Evolutionary conservation across 2,113 vertebrate species (phyloP).

Genomic region (Ploceus nigricollis): DNA sequence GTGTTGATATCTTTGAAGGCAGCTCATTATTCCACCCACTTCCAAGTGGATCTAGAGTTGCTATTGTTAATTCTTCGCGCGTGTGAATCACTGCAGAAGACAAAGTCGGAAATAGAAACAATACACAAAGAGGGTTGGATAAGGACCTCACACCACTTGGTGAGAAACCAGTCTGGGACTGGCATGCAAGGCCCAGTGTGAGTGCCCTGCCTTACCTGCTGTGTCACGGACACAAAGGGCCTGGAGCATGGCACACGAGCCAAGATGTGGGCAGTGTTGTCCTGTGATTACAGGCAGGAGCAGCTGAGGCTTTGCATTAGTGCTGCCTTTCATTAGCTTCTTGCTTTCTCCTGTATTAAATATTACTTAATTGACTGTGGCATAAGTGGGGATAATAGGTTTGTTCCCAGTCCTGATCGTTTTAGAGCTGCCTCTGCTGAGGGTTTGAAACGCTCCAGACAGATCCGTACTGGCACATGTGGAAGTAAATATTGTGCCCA

Average conservation of each 20-base stretch:
- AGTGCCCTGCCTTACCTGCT: background rate
- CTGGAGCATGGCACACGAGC: background rate
- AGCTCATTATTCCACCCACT: slow-evolving; percentile 59
- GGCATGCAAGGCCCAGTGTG: background rate
- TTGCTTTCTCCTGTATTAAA: slow-evolving; percentile 43
- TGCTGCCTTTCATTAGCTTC: slow-evolving; percentile 27
- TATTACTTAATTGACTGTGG: slow-evolving; percentile 35
- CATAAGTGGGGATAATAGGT: background rate
- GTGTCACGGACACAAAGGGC: background rate
- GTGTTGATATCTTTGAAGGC: slow-evolving; percentile 15
- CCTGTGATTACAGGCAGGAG: background rate
- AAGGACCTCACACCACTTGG: background rate
- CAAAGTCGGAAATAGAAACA: background rate
- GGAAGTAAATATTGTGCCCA: background rate
- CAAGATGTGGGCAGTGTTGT: background rate
- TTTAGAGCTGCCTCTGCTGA: background rate
- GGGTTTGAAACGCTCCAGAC: background rate
- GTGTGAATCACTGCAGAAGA: background rate
- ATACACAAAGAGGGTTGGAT: background rate
- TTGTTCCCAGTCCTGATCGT: background rate
- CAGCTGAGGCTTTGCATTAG: slow-evolving; percentile 36
- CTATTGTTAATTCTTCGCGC: slow-evolving; percentile 41
- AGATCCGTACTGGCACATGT: rapidly evolving
- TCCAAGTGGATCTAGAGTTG: slow-evolving; percentile 7
- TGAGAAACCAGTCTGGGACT: background rate